Percentiles rank a stretch among this genome's conserved stretches.
Conservation (phyloP, 1,140 invertebrate species). For the Drosophila novamexicana region DNA sequence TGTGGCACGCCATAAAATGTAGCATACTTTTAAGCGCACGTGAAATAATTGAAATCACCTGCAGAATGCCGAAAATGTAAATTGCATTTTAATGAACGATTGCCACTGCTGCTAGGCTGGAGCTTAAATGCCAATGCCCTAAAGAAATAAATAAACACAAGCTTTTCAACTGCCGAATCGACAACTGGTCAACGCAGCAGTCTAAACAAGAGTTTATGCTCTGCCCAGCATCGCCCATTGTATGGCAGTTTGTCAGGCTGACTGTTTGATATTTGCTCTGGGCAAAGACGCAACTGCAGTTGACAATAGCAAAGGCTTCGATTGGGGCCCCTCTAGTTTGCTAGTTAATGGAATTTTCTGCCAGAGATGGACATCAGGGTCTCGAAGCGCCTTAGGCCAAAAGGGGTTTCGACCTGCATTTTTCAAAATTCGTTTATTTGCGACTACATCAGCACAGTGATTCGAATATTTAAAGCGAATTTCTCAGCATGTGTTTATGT, state of each 20-base stretch:
- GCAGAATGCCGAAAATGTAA: constrained; percentile 49
- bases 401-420: background rate
- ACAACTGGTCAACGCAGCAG: constrained; percentile 1
- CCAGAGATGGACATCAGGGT: constrained; percentile 4
- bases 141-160: constrained; percentile 60
- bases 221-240: background rate
- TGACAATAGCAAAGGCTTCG: constrained; percentile 17
- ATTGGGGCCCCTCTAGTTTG: background rate
- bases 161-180: constrained; percentile 46
- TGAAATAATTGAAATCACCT: constrained; percentile 65
- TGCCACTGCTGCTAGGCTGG: background rate
- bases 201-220: constrained; percentile 8
- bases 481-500: background rate
- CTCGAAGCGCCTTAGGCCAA: background rate
- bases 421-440: background rate
- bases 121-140: background rate
- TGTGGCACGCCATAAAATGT: constrained; percentile 13
- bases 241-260: background rate
- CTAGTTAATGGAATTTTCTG: constrained; percentile 33
- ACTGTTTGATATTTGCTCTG: constrained; percentile 15
- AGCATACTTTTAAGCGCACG: constrained; percentile 52
- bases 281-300: constrained; percentile 16
- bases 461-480: background rate
- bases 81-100: constrained; percentile 71
- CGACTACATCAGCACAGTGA: background rate